Evolutionary conservation across 2,113 vertebrate species (phyloP).

Genomic region (Pachypanchax playfairii): DNA sequence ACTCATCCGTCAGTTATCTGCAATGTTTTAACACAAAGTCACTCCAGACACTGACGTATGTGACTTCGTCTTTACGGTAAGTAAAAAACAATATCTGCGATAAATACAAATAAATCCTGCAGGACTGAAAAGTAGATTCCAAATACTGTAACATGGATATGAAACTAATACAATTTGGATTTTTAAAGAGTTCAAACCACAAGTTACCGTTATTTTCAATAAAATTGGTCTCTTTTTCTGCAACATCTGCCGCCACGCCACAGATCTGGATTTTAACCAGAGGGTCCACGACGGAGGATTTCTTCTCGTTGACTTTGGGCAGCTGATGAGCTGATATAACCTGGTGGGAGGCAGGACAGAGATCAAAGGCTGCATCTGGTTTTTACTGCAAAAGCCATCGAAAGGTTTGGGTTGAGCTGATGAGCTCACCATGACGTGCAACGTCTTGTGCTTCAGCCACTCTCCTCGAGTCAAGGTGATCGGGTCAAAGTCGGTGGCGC

Average conservation of each 20-base stretch:
- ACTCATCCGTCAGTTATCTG: not conserved
- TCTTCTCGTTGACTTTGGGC: constrained; percentile 88
- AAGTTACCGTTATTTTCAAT: constrained; percentile 88
- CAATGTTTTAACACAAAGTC: not conserved
- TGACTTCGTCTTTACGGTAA: not conserved
- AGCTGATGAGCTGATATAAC: constrained; percentile 95
- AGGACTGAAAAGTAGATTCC: too few relatives aligned
- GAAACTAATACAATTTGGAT: not conserved
- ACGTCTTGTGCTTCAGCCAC: constrained; percentile 85
- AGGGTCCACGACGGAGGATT: constrained; percentile 91
- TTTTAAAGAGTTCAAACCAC: not conserved
- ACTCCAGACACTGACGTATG: not conserved
- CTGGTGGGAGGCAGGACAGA: constrained; percentile 66
- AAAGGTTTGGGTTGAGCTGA: not conserved
- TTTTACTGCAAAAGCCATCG: not conserved
- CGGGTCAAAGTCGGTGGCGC: constrained; percentile 85
- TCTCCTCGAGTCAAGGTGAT: constrained; percentile 84
- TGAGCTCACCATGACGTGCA: constrained; percentile 86
- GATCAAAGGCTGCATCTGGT: not conserved
- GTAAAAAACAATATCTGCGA: not conserved
- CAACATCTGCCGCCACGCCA: constrained; percentile 82
- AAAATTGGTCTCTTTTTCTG: constrained; percentile 77
- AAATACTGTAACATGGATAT: too few relatives aligned
- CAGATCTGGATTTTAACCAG: constrained; percentile 87
- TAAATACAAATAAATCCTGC: not conserved